These are phyloP conservation scores for Peromyscus melanophrys DNA, from an alignment of 2,797 vertebrate genomes.

Conservation along the genomic window DNA sequence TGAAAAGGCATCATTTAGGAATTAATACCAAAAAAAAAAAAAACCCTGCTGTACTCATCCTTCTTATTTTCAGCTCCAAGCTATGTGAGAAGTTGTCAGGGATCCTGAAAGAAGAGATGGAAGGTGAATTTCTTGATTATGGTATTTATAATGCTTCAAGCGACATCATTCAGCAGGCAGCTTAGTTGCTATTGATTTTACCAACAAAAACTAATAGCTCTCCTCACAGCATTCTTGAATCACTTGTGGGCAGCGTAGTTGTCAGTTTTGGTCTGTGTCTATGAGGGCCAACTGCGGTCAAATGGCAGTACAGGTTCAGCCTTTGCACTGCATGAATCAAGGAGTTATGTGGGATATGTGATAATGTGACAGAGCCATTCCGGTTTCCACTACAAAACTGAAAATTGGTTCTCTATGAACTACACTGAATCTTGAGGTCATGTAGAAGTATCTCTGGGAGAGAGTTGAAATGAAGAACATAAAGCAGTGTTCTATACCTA, in stretches of 20 bases:
- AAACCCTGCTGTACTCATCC: neutral
- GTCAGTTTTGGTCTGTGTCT: slow-evolving; percentile 28
- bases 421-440: neutral
- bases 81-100: neutral
- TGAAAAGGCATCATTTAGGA: neutral
- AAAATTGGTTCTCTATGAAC: neutral
- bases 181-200: slow-evolving; percentile 69
- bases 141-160: slow-evolving; percentile 46
- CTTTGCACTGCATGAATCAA: neutral
- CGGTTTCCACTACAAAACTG: neutral
- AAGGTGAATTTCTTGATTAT: slow-evolving; percentile 42
- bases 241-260: slow-evolving; percentile 7
- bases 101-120: neutral
- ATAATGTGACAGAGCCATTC: neutral
- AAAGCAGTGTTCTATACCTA: neutral
- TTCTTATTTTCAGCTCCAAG: neutral
- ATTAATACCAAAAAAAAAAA: neutral
- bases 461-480: neutral
- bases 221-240: neutral
- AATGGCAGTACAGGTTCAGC: neutral
- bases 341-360: neutral
- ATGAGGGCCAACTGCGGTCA: neutral
- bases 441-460: neutral
- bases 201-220: slow-evolving; percentile 52
- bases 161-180: slow-evolving; percentile 25